Base-by-base conservation (phyloP, 1,140 invertebrate genomes). In the Dufourea novaeangliae region DNA sequence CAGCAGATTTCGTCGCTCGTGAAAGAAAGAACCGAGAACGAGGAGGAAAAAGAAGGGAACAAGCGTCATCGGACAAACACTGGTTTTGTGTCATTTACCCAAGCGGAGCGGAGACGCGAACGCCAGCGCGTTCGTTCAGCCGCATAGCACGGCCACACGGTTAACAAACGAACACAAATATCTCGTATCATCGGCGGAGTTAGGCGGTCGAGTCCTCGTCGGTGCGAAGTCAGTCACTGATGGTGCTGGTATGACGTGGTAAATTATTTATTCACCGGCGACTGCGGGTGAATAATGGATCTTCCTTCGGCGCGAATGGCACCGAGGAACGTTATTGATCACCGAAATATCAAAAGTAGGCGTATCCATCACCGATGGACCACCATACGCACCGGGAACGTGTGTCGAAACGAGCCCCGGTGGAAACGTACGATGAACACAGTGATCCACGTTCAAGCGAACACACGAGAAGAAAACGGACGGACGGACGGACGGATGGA, bases 261-360 rank as follows among this genome's bases (percentile, higher is more conserved):
- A 88, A 89, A 89, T 89, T 89, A 89, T 89, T 88, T 89, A 89
- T 89, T 89, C 88, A 88, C 78, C 81, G 82, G 84, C 82, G 86
- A 87, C 86, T 84, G 84, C 75, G 79, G 46, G 80, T 88, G 88
- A 89, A 87, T 89, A 88, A 89, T 89, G 86, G 64, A 78, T 86
- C 74, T 85, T 80, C 79, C 85, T 88, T 84, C 78, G 78, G 75
- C 74, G 82, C 83, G 85, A 88, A 87, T 77, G 83, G 85, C 86
- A 86, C 80, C 79, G 81, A 78, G 80, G 68, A 83, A 76, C 78
- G 86, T 89, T 89, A 89, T 89, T 89, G 88, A 89, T 89, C 88
- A 89, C 87, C 87, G 81, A 88, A 88, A 88, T 88, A 89, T 88
- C 87, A 88, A 89, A 86, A 87, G 88, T 88, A 85, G 86, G 88